These are phyloP conservation scores for Ectropis crepuscularia DNA, from an alignment of 2,888 invertebrate genomes.

Conservation along the genomic window DNA sequence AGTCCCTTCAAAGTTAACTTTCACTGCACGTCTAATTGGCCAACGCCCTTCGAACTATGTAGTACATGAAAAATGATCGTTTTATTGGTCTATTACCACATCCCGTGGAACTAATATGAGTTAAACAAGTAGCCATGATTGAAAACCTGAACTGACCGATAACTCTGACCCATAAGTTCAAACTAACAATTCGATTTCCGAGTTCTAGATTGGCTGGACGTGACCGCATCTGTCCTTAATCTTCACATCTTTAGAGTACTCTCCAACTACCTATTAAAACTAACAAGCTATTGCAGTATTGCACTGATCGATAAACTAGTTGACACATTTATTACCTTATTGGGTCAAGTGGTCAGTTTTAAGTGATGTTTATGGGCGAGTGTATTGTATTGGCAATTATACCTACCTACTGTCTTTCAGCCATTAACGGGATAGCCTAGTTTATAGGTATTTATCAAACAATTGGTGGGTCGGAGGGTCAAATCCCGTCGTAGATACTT, in stretches of 20 bases:
- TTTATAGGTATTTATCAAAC: neutral
- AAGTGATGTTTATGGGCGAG: constrained; percentile 29
- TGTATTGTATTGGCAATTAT: constrained; percentile 3
- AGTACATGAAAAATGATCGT: constrained; percentile 53
- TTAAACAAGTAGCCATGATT: constrained; percentile 43
- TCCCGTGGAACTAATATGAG: constrained; percentile 37
- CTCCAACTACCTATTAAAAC: neutral
- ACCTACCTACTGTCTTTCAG: neutral
- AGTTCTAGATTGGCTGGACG: constrained; percentile 44
- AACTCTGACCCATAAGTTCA: constrained; percentile 42
- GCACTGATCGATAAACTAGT: constrained; percentile 34
- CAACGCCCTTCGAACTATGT: constrained; percentile 35
- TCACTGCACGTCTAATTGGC: constrained; percentile 49
- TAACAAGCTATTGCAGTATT: constrained; percentile 21
- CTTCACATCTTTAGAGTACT: constrained; percentile 29
- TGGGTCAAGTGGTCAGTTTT: constrained; percentile 38
- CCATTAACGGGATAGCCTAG: neutral
- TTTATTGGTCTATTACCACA: constrained; percentile 59
- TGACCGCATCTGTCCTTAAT: constrained; percentile 48
- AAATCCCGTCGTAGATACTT: too few species aligned
- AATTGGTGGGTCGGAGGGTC: neutral
- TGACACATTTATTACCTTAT: constrained; percentile 37
- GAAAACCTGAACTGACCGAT: constrained; percentile 45
- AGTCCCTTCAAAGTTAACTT: constrained; percentile 45
- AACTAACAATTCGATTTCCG: constrained; percentile 36